Evolutionary conservation across 2,113 vertebrate genomes (phyloP), one percentile per base, ranked within the genome.

Genomic region (Eidolon helvum): DNA sequence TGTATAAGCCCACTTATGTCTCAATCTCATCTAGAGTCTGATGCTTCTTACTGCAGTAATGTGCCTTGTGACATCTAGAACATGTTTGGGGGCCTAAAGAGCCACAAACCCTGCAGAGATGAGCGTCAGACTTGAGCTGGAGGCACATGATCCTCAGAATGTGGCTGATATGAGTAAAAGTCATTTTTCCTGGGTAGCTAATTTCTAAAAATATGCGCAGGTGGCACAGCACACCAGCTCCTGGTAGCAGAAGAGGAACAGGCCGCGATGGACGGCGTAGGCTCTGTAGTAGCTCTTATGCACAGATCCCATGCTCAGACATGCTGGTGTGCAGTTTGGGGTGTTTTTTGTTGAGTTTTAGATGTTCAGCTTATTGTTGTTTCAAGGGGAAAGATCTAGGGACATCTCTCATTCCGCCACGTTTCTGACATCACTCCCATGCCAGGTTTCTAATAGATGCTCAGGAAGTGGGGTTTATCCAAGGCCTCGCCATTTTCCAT

Each of bases 21-120:
- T 96, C 15, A 97, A 66, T 95, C 98, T 99, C 99, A 97, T 99
- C 99, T 43, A 99, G 97, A 1, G 97, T 98, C 98, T 99, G 99
- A 95, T 99, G 99, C 55, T 99, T 98, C 96, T 98, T 99, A 48
- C 99, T 98, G 97, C 99, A 99, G 97, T 99, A 99, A 82, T 97
- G 98, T 4, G 99, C 99, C 16, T 84, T 68, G 95, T 99, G 99
- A 97, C 99, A 99, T 53, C 98, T 98, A 6, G 99, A 99, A 97
- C 99, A 99, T 0, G 95, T 96, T 98, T 99, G 99, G 79, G 98
- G 99, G 21, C 99, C 99, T 0, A 98, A 97, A 80, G 99, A 99
- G 88, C 99, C 99, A 91, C 99, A 99, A 1, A 99, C 98, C 88
- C 98, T 97, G 97, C 99, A 99, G 24, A 99, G 98, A 65, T 98